Conservation (phyloP, 2,888 invertebrate genomes). For the Salpingus planirostris region DNA sequence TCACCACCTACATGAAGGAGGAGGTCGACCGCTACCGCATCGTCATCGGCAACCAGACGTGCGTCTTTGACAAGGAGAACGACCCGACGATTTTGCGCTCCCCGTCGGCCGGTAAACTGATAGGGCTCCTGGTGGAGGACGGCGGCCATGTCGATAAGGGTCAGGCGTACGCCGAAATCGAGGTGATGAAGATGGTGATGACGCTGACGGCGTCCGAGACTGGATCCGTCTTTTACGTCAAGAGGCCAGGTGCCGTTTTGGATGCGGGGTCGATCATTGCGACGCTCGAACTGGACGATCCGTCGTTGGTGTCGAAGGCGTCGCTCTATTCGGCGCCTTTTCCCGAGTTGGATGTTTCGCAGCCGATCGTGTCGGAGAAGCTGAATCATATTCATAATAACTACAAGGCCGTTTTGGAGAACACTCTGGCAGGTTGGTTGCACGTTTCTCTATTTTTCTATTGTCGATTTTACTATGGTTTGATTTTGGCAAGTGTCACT, state of each 20-base stretch:
- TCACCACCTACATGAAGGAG: slow-evolving; percentile 95
- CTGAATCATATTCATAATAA: slow-evolving; percentile 80
- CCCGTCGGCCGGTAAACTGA: slow-evolving; percentile 91
- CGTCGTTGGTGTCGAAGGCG: slow-evolving; percentile 79
- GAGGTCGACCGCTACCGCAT: slow-evolving; percentile 93
- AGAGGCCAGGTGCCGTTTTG: slow-evolving; percentile 86
- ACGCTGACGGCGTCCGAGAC: slow-evolving; percentile 81
- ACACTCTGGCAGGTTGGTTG: slow-evolving; percentile 84
- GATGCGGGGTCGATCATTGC: slow-evolving; percentile 85
- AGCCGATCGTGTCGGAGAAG: slow-evolving; percentile 64
- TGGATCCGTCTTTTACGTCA: slow-evolving; percentile 78
- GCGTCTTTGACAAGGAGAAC: slow-evolving; percentile 97
- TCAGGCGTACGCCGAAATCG: slow-evolving; percentile 95
- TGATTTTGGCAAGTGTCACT: too few species aligned
- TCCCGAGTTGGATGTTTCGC: slow-evolving; percentile 55
- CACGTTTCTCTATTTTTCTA: too few species aligned
- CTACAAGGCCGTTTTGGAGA: slow-evolving; percentile 70
- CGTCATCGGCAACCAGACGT: slow-evolving; percentile 93
- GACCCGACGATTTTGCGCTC: slow-evolving; percentile 91
- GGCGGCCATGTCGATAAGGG: slow-evolving; percentile 89
- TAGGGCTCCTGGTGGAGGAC: slow-evolving; percentile 85
- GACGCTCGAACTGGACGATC: slow-evolving; percentile 79
- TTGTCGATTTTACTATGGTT: too few species aligned
- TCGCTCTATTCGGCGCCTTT: slow-evolving; percentile 76
- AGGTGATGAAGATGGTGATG: slow-evolving; percentile 99